These are phyloP conservation scores for Melanaphis sacchari DNA, from an alignment of 1,140 invertebrate genomes.

Conservation along the genomic window DNA sequence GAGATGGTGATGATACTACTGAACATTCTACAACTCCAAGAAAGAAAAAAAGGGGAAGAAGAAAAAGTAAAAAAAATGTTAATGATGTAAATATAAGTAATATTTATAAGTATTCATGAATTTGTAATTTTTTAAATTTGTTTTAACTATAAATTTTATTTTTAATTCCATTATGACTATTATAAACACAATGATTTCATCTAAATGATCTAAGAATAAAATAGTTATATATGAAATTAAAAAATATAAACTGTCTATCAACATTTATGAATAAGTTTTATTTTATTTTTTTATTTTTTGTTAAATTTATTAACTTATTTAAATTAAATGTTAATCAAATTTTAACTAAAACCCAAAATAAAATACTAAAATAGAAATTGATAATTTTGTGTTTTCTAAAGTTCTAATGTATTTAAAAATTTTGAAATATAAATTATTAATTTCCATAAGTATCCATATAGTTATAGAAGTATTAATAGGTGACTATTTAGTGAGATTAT, in stretches of 20 bases:
- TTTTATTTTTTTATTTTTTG: neutral
- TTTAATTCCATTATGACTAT: neutral
- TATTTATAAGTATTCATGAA: conserved; percentile 29
- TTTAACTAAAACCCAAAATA: neutral
- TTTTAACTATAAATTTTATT: neutral
- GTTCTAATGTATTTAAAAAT: neutral
- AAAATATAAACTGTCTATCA: neutral
- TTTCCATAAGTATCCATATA: neutral
- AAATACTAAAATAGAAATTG: neutral
- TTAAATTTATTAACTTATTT: neutral
- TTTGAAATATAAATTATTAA: neutral
- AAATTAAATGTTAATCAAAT: too few species aligned
- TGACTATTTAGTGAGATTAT: neutral
- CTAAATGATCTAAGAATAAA: neutral
- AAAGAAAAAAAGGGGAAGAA: conserved; percentile 31
- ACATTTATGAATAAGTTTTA: neutral
- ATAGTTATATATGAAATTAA: neutral
- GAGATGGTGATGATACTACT: neutral
- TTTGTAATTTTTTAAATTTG: neutral
- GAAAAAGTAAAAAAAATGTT: conserved; percentile 11
- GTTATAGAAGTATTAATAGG: neutral
- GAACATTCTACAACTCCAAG: neutral
- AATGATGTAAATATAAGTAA: neutral
- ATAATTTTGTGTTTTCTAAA: neutral
- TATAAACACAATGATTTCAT: neutral